Evolutionary conservation across 2,113 vertebrate genomes (phyloP), one percentile per base, ranked within the genome.

Genomic region (Elachura formosa): DNA sequence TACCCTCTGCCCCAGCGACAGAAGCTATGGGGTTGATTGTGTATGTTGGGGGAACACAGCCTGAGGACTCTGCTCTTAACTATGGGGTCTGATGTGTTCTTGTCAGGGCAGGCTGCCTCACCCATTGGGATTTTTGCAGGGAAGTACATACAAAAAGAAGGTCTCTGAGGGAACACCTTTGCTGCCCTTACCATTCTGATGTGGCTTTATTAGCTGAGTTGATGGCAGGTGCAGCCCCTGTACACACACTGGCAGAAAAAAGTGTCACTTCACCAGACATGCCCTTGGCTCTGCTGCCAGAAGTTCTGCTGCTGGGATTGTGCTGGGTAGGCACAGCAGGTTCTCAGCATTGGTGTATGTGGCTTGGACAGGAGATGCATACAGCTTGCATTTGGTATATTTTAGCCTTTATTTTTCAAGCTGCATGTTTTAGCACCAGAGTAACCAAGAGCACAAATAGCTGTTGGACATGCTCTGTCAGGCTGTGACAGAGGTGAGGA

Each of bases 341-440:
- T 29, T 63, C 58, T 52, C 10, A 3, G 67, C 1, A 0, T 7
- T 43, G 59, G 48, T 40, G n/a, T 9, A 12, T 6, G 56, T 36
- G 76, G 77, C n/a, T 84, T 1, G 1, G 90, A 54, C 58, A 59
- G 61, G 66, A 69, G 61, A 43, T 3, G 29, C 0, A 0, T 20
- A 15, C 22, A 15, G 38, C 38, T 40, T 66, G 83, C 29, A 3
- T 54, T 72, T 72, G 54, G 22, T 71, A 12, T 52, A 49, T 46
- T 56, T 51, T 29, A 73, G 72, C 40, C 63, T 56, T 59, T 66
- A n/a, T 76, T 80, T 80, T 73, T 43, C 25, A 12, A 71, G 58
- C 45, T 51, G 45, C 1, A 5, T 46, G 34, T 59, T 31, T 68
- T 26, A 16, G 24, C 6, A 8, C 22, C 24, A 45, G 66, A 49